Base-by-base conservation (phyloP, 2,113 vertebrate genomes). In the Ptyas mucosa region DNA sequence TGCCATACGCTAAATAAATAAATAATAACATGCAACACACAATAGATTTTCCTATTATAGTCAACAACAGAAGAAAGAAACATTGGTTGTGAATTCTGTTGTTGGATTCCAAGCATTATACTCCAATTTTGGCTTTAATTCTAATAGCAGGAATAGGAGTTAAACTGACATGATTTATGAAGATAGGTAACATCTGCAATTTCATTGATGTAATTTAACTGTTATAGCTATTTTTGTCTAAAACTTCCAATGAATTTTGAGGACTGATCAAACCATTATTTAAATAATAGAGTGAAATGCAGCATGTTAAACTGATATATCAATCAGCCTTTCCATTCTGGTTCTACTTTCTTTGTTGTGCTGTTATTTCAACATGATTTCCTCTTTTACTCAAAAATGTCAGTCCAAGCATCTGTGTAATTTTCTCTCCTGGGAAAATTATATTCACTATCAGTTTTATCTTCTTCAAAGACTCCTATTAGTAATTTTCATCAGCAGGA, bases 211-310 rank as follows among this genome's bases (percentile, higher is more conserved):
- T 43, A 23, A 26, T 55, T 14, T 91, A 43, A 14, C 53, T 15
- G 53, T 54, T 53, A 53, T 53, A 46, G 51, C 29, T 61, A 46
- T 64, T 53, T n/a, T 88, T 69, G 57, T 26, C 91, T 69, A 69
- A 69, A 69, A 49, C 24, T 55, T 88, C 23, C 12, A 29, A 43
- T 69, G n/a, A 69, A n/a, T 88, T 87, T 24, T 23, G 51, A 92
- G n/a, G 61, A n/a, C 61, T 81, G 34, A 87, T 46, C 87, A 46
- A 89, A 53, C 24, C 34, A 52, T 51, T 89, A 46, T 55, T 92
- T 89, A 88, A 89, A 88, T 55, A 43, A 75, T n/a, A 89, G 75
- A 69, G 55, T 92, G 87, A 89, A 92, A 92, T 55, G 61, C 89
- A 87, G 5, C 34, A 39, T 89, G 39, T 64, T 55, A 89, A 92